Percentiles rank a stretch among this genome's conserved stretches.
phyloP scores from a whole-genome alignment of 1,140 invertebrate species.

The Achroia grisella region DNA sequence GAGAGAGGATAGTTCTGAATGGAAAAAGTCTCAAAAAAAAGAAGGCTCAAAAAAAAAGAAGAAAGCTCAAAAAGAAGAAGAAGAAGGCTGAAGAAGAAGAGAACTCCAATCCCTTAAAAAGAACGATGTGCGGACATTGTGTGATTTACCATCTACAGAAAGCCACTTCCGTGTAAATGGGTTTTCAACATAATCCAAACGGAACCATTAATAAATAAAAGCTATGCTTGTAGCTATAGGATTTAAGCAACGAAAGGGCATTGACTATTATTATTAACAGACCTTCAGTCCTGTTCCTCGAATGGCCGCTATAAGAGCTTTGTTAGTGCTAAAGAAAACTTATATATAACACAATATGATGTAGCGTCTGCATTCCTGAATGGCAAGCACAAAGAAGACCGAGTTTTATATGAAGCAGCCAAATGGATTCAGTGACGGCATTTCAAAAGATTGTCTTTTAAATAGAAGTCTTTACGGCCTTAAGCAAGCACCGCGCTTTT shows the following conservation, averaged over 20 bases:
- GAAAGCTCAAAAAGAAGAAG: conserved; percentile 2
- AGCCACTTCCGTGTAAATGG: background rate
- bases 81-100: no score
- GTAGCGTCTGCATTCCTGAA: background rate
- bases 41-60: no score
- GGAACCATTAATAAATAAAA: background rate
- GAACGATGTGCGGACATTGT: background rate
- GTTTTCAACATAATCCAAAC: background rate
- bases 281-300: background rate
- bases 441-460: background rate
- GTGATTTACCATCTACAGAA: background rate
- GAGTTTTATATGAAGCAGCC: background rate
- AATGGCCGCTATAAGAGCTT: background rate
- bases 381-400: background rate
- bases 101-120: background rate
- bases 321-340: background rate
- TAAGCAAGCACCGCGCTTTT: background rate
- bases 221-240: background rate
- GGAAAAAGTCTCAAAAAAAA: no score
- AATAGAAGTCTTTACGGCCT: background rate
- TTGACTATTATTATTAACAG: background rate
- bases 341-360: background rate
- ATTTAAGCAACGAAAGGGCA: background rate
- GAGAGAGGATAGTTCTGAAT: no score
- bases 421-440: background rate